These are phyloP conservation scores for Malacoraja senta DNA, from an alignment of 2,797 vertebrate species.

Conservation along the genomic window DNA sequence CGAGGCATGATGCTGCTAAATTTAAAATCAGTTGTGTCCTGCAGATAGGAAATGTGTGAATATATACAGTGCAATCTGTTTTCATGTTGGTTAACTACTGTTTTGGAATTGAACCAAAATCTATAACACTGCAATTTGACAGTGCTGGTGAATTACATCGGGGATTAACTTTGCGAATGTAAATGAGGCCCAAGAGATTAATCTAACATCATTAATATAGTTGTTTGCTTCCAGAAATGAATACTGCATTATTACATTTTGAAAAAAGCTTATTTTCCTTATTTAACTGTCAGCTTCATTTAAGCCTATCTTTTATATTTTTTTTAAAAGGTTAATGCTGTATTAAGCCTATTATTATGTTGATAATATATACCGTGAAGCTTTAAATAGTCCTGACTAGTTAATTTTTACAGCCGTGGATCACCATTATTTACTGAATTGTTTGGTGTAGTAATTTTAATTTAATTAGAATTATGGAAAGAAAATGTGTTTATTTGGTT, in stretches of 20 bases:
- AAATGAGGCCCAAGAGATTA: constrained; percentile 35
- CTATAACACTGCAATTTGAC: constrained; percentile 8
- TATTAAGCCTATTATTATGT: neutral
- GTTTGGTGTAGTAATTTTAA: neutral
- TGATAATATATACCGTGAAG: neutral
- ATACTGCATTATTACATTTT: constrained; percentile 8
- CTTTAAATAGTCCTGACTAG: neutral
- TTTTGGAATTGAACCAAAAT: constrained; percentile 24
- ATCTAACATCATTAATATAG: constrained; percentile 21
- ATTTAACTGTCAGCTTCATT: neutral
- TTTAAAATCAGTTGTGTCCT: neutral
- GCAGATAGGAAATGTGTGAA: neutral
- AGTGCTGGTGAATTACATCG: neutral
- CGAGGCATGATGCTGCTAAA: neutral
- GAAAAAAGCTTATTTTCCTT: neutral
- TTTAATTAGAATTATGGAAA: neutral
- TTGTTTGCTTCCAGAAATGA: constrained; percentile 5
- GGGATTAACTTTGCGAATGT: constrained; percentile 24
- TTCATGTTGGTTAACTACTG: neutral
- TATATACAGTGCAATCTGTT: constrained; percentile 24
- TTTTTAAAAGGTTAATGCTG: neutral
- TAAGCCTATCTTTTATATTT: neutral
- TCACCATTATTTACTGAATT: neutral
- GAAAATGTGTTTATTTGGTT: neutral
- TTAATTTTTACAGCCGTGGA: neutral